Base-by-base conservation (phyloP, 2,797 vertebrate genomes). In the Poeciliopsis presidionis region DNA sequence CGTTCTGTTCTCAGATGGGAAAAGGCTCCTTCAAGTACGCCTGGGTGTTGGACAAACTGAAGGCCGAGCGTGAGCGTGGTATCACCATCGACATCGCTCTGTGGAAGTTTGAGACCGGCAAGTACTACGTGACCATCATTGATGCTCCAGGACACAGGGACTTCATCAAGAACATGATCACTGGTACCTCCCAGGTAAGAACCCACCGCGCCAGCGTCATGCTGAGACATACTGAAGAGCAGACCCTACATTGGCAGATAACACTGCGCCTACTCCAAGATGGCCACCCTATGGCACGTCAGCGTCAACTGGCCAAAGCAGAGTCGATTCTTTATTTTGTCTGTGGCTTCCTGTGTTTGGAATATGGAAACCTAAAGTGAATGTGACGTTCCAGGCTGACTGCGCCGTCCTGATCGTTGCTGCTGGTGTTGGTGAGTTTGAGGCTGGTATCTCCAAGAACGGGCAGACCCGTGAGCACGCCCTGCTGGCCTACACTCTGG, bases 101-200 rank as follows among this genome's bases (percentile, higher is more conserved):
- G 33, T 96, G 96, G 95, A 96, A 97, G 86, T 97, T 97, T 5
- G 94, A 96, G 92, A 96, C 96, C 73, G 45, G 59, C 74, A 96
- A 86, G 77, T 96, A 95, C 87, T 96, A 95, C 20, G 94, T 97
- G 84, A 96, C 95, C 84, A 96, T 96, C 92, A 96, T 96, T 45
- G 95, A 96, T 84, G 95, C 96, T 51, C 95, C 95, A 3, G 95
- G 96, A 74, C 96, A 96, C 93, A 93, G 94, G 67, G 96, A 97
- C 69, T 97, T 97, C 88, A 96, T 97, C 94, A 97, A 96, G 93
- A 96, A 97, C 93, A 96, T 96, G 96, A 96, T 96, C 93, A 96
- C 96, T 43, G 96, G 96, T 36, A 97, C 96, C 0, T 97, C 96
- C 0, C 95, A 96, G 96, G 96, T 95, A 89, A 75, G 0, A 5